phyloP scores from a whole-genome alignment of 2,888 invertebrate species.

The Melanotus villosus region DNA sequence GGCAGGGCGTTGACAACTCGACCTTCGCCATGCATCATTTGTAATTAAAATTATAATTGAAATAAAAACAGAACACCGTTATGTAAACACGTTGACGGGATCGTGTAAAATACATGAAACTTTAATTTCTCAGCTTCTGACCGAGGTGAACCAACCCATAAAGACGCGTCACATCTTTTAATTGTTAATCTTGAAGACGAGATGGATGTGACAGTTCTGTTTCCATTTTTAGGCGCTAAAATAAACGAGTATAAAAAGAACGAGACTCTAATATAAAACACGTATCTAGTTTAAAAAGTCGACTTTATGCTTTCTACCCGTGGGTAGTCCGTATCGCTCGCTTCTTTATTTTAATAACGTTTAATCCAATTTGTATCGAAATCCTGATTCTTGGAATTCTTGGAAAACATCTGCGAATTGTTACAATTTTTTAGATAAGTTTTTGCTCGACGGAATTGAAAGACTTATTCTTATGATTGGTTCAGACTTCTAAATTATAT shows the following conservation, averaged over 20 bases:
- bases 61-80: conserved; percentile 40
- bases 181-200: conserved; percentile 36
- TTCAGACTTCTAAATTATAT: too few species aligned
- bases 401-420: background rate
- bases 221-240: conserved; percentile 11
- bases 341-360: background rate
- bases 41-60: conserved; percentile 48
- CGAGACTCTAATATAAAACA: background rate
- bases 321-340: conserved; percentile 1
- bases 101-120: conserved; percentile 29
- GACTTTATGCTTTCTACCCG: background rate
- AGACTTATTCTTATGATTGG: too few species aligned
- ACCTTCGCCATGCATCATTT: conserved; percentile 35
- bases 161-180: conserved; percentile 39
- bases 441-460: too few species aligned
- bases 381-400: background rate
- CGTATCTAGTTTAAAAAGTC: conserved; percentile 2
- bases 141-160: conserved; percentile 47
- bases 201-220: conserved; percentile 33
- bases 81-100: conserved; percentile 31
- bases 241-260: background rate
- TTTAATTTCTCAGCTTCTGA: conserved; percentile 32
- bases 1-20: conserved; percentile 24
- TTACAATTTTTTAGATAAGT: background rate
- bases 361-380: conserved; percentile 2